Conservation (phyloP, 2,888 invertebrate species). For the Myopa tessellatipennis region DNA sequence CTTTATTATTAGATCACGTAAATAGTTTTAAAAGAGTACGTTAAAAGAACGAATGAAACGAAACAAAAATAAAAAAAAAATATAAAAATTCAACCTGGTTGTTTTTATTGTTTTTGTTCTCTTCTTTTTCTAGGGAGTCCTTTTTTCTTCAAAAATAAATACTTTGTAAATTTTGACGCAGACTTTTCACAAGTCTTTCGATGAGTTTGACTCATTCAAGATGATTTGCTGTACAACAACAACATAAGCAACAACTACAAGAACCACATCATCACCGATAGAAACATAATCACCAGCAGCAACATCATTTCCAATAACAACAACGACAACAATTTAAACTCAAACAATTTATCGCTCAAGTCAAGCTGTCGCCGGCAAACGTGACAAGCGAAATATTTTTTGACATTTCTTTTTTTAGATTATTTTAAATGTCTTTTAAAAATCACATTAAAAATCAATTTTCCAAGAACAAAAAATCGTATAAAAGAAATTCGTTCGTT, state of each 20-base stretch:
- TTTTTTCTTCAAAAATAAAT: no score
- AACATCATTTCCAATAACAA: neutral
- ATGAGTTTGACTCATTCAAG: no score
- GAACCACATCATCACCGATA: neutral
- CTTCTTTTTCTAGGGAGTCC: no score
- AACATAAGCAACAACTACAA: slow-evolving; percentile 8
- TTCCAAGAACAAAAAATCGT: no score
- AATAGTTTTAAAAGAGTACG: slow-evolving; percentile 29
- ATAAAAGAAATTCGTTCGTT: no score
- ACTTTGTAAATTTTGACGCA: no score
- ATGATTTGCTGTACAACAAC: neutral
- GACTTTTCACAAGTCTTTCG: no score
- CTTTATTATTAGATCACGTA: slow-evolving; percentile 42
- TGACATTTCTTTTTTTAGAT: neutral
- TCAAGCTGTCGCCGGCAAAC: neutral
- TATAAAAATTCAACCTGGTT: neutral
- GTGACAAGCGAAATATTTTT: slow-evolving; percentile 7
- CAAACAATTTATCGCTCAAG: no score
- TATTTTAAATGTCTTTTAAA: neutral
- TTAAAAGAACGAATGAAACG: neutral
- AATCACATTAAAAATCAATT: no score
- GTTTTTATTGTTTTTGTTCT: no score
- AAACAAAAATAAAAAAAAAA: neutral
- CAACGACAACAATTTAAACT: neutral
- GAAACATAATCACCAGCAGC: neutral